Evolutionary conservation across 1,140 invertebrate species (phyloP), one percentile per base, ranked within the genome.

Genomic region (Meloidogyne floridensis): DNA sequence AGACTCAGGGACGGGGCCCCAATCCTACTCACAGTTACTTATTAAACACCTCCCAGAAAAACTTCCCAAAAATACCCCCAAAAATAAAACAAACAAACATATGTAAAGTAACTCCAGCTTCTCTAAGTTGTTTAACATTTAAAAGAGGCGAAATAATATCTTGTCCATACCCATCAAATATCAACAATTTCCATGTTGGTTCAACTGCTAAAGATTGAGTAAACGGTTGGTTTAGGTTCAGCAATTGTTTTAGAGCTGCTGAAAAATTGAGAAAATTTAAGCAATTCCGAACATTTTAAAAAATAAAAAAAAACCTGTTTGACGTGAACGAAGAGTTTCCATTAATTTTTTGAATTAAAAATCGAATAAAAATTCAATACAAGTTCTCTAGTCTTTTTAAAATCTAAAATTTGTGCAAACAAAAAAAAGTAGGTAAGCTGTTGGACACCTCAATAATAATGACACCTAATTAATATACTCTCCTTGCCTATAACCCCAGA

Each of bases 121-220:
- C 96, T 88, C 97, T 91, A 2, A 99, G 92, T 90, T 99, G 96
- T 91, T 97, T 98, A 0, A 99, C 94, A 69, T 95, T 95, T 87
- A 99, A 93, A 73, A 99, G 91, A 3, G 97, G 96, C 18, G 97
- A 98, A 86, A 99, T 97, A 72, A 99, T 98, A 90, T 99, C 97
- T 91, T 98, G 97, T 7, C 96, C 96, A 86, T 94, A 93, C 87
- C 94, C 93, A 91, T 99, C 98, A 90, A 98, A 98, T 80, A 99
- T 93, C 72, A 99, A 92, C 82, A 99, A 86, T 87, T 93, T 90
- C 88, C 89, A 90, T 18, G 83, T 86, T 6, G 88, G 88, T 80
- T 89, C 88, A 77, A 81, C 83, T 6, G 88, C 87, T 10, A 89
- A 54, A 4, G 84, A 84, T 56, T 77, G 74, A 9, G 76, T 75